Percentiles rank a stretch among this genome's conserved stretches.
phyloP scores from a whole-genome alignment of 1,140 invertebrate species.

The Phortica variegata region DNA sequence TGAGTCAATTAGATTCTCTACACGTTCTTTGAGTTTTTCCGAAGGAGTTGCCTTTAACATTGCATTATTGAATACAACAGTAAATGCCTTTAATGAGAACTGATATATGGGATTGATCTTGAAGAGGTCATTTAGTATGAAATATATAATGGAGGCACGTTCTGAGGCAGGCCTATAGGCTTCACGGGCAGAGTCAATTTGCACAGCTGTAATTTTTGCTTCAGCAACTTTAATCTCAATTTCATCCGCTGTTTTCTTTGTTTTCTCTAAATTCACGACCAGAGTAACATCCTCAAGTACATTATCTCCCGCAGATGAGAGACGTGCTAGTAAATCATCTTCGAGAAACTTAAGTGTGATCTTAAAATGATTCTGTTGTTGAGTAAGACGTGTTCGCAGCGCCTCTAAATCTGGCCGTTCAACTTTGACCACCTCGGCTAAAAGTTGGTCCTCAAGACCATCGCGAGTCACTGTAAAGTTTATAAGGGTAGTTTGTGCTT shows the following conservation, averaged over 20 bases:
- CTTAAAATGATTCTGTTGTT: slow-evolving; percentile 93
- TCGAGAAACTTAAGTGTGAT: slow-evolving; percentile 88
- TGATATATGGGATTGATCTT: slow-evolving; percentile 97
- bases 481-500: slow-evolving; percentile 92
- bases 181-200: slow-evolving; percentile 90
- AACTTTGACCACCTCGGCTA: slow-evolving; percentile 90
- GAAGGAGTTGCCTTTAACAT: slow-evolving; percentile 69
- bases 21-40: slow-evolving; percentile 71
- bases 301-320: slow-evolving; percentile 87
- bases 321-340: slow-evolving; percentile 80
- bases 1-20: slow-evolving; percentile 79
- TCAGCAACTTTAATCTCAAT: slow-evolving; percentile 84
- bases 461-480: slow-evolving; percentile 94
- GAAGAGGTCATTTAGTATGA: slow-evolving; percentile 89
- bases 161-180: slow-evolving; percentile 83
- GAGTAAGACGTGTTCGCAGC: slow-evolving; percentile 73
- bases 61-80: slow-evolving; percentile 87
- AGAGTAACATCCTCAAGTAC: slow-evolving; percentile 87
- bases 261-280: slow-evolving; percentile 90
- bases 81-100: slow-evolving; percentile 94
- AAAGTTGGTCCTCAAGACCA: slow-evolving; percentile 88
- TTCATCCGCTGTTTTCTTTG: slow-evolving; percentile 88
- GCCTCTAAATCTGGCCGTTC: slow-evolving; percentile 90
- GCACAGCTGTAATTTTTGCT: slow-evolving; percentile 79
- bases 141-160: slow-evolving; percentile 88